phyloP scores from a whole-genome alignment of 2,888 invertebrate species.

The Eretmocerus hayati region DNA sequence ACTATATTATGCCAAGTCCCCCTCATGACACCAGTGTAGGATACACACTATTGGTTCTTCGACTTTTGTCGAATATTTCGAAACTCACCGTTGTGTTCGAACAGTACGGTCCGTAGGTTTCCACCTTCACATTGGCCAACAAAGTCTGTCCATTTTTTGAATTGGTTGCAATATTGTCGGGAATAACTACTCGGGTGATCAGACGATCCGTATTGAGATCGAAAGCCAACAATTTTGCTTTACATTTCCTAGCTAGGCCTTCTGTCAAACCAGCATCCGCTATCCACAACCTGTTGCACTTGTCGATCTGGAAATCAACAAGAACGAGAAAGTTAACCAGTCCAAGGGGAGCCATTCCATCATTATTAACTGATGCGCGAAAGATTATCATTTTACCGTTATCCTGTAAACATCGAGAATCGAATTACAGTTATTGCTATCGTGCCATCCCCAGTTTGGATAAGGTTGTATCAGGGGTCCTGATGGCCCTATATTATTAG shows the following conservation, averaged over 20 bases:
- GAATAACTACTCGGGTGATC: conserved; percentile 29
- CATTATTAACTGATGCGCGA: too few species aligned
- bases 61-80: neutral
- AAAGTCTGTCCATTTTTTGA: conserved; percentile 6
- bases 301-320: conserved; percentile 1
- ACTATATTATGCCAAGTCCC: too few species aligned
- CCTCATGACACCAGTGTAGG: too few species aligned
- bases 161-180: conserved; percentile 23
- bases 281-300: conserved; percentile 6
- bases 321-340: too few species aligned
- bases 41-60: neutral
- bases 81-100: conserved; percentile 23
- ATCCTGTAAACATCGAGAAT: conserved; percentile 67
- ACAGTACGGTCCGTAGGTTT: conserved; percentile 20
- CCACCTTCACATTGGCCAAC: conserved; percentile 29
- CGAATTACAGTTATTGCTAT: conserved; percentile 57
- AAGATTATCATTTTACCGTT: too few species aligned
- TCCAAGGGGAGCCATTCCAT: neutral
- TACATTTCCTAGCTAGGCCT: neutral
- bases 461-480: too few species aligned
- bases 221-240: neutral
- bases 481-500: conserved; percentile 39
- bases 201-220: conserved; percentile 52
- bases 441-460: conserved; percentile 56
- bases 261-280: neutral